Evolutionary conservation across 2,113 vertebrate species (phyloP).

Genomic region (Hucho hucho): DNA sequence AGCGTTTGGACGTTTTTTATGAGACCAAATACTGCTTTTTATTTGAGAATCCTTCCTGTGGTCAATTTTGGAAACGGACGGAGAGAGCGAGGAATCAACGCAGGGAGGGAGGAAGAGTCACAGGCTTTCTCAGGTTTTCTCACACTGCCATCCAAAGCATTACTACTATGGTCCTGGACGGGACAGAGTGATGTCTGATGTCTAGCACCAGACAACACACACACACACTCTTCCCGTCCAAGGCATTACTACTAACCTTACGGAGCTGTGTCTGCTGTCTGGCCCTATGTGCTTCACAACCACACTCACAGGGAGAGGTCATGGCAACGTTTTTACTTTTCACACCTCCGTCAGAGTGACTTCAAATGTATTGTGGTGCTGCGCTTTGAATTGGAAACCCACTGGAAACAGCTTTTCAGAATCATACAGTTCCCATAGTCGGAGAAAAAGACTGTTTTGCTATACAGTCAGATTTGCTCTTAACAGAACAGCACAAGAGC

Average conservation of each 20-base stretch:
- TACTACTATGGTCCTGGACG: constrained; percentile 28
- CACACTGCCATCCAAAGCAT: constrained; percentile 63
- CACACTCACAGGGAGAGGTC: constrained; percentile 53
- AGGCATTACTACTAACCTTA: not conserved
- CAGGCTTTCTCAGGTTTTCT: constrained; percentile 51
- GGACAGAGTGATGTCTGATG: not conserved
- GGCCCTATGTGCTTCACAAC: constrained; percentile 51
- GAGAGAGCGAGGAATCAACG: not conserved
- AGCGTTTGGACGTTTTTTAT: constrained; percentile 29
- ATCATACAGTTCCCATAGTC: constrained; percentile 47
- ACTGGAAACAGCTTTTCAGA: constrained; percentile 69
- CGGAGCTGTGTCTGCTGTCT: constrained; percentile 57
- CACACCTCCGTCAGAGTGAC: constrained; percentile 73
- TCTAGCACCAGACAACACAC: constrained; percentile 19
- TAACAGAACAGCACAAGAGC: constrained; percentile 53
- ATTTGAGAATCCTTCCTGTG: constrained; percentile 58
- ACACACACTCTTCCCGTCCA: constrained; percentile 32
- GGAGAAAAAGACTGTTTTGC: constrained; percentile 40
- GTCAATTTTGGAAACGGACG: constrained; percentile 29
- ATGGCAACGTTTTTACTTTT: constrained; percentile 73
- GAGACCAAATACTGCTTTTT: constrained; percentile 38
- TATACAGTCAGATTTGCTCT: constrained; percentile 17
- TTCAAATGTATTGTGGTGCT: constrained; percentile 72
- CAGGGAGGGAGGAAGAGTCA: not conserved
- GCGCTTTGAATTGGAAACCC: constrained; percentile 67